Evolutionary conservation across 2,113 vertebrate species (phyloP).

Genomic region (Mastomys coucha): DNA sequence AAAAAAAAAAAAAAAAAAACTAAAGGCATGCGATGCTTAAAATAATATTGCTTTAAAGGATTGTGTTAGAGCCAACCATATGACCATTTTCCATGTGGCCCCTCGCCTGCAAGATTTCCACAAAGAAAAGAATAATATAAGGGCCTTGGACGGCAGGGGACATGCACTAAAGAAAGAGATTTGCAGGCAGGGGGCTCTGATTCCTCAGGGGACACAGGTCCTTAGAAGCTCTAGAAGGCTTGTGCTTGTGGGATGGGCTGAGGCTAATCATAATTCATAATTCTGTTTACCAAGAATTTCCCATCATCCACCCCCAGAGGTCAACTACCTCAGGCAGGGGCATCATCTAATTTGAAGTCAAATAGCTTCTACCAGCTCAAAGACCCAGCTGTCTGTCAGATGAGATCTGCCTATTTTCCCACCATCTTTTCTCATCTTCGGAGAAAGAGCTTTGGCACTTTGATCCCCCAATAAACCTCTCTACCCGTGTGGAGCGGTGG

Average conservation of each 20-base stretch:
- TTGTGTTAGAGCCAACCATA: neutral
- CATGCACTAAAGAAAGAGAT: neutral
- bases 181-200: neutral
- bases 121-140: neutral
- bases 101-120: neutral
- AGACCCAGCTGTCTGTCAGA: neutral
- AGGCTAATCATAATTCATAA: neutral
- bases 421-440: neutral
- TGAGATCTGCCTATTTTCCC: neutral
- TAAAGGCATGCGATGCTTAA: neutral
- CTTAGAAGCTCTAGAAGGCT: neutral
- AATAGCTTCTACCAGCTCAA: neutral
- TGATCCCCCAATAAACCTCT: neutral
- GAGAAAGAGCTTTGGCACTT: neutral
- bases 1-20: no score
- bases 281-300: neutral
- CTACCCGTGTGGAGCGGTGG: neutral
- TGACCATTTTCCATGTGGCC: slow-evolving; percentile 3
- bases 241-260: no score
- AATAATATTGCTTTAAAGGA: neutral
- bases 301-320: neutral
- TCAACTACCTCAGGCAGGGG: neutral
- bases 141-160: neutral
- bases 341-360: neutral
- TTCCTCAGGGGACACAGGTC: neutral